Conservation (phyloP, 2,888 invertebrate species). For the Desoria tigrina region DNA sequence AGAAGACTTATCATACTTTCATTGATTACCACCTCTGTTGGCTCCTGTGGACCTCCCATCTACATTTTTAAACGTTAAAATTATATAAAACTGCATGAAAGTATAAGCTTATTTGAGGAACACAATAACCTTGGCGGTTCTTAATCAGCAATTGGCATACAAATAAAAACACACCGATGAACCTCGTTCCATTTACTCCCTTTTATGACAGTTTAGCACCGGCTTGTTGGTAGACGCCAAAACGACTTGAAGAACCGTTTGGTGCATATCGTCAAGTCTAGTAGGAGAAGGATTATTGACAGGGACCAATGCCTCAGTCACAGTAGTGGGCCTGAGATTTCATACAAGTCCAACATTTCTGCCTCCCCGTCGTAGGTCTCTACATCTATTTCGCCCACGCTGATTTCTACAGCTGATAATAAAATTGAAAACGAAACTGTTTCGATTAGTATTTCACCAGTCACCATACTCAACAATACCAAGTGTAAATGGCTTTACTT, state of each 20-base stretch:
- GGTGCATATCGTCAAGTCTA: slow-evolving; percentile 7
- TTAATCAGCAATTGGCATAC: too few species aligned
- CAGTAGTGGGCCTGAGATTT: slow-evolving; percentile 23
- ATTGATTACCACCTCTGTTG: slow-evolving; percentile 65
- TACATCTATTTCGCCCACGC: slow-evolving; percentile 66
- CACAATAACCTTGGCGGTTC: too few species aligned
- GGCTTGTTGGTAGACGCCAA: slow-evolving; percentile 45
- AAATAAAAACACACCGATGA: slow-evolving; percentile 33
- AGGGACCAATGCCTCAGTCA: neutral
- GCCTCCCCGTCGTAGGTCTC: slow-evolving; percentile 63
- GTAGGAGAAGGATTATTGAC: neutral
- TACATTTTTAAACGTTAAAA: slow-evolving; percentile 12
- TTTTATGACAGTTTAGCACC: slow-evolving; percentile 39
- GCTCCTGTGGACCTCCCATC: slow-evolving; percentile 43
- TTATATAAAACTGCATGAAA: neutral
- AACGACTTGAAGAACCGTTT: slow-evolving; percentile 40
- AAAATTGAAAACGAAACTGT: slow-evolving; percentile 15
- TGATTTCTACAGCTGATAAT: slow-evolving; percentile 40
- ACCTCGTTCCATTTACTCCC: slow-evolving; percentile 46
- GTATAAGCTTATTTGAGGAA: too few species aligned
- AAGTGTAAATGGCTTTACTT: slow-evolving; percentile 8
- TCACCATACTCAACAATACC: too few species aligned
- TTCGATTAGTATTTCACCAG: neutral
- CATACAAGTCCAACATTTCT: slow-evolving; percentile 59
- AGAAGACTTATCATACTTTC: slow-evolving; percentile 88